Evolutionary conservation across 2,888 invertebrate species (phyloP), one percentile per base, ranked within the genome.

Genomic region (Abrostola tripartita): DNA sequence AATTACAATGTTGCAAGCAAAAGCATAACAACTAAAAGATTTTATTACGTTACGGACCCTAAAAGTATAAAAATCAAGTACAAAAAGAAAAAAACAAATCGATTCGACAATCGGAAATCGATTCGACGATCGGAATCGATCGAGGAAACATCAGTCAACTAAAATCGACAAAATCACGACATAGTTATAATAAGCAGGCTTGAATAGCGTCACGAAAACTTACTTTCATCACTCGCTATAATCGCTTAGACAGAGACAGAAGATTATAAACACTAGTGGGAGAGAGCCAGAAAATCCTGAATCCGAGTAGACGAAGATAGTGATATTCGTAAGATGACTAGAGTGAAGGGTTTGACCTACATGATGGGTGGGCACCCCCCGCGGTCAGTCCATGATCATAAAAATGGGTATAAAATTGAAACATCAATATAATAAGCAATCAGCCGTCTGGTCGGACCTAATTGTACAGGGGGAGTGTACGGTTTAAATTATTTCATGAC

Each of bases 381-480:
- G 95, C 90, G 88, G 93, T 91, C 94, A 95, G 94, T 87, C 94
- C 92, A 94, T 95, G 95, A 91, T 94, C 94, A 94, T 94, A 94
- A 94, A 94, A 94, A 94, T 94, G 93, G 90, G 92, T 93, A 93
- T 94, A 94, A 94, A 94, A 94, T 94, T 94, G 94, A 94, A 94
- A 94, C 94, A 94, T 94, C 94, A 94, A 94, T 94, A 94, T 94
- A 94, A 94, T 94, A 94, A 93, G 94, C 93, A 94, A 94, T 94
- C 94, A 94, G 90, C 91, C 83, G 81, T 81, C 83, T 83, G 88
- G 82, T 85, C 88, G 85, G 86, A 82, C 89, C 90, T 94, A 94
- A 94, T 94, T 94, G 94, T 94, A 94, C 92, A 88, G 91, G 87
- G 85, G 88, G 89, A 87, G 89, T 85, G 83, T 86, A 86, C 82